These are phyloP conservation scores for Apocheima hispidaria DNA, from an alignment of 2,888 invertebrate genomes.

Conservation along the genomic window DNA sequence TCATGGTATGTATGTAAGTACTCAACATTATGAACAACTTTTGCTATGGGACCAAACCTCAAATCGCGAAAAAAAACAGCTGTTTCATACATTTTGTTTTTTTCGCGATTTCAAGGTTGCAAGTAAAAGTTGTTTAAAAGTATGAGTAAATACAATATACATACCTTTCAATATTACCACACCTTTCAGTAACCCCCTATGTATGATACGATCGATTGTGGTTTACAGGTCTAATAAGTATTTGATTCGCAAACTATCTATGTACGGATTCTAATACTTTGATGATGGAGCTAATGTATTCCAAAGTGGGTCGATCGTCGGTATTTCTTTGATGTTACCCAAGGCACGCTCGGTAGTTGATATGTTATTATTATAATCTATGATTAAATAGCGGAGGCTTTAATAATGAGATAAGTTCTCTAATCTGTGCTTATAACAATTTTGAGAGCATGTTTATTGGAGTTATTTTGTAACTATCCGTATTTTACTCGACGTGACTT, in stretches of 20 bases:
- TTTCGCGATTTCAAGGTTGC: no score
- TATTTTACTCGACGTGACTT: no score
- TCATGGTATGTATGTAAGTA: no score
- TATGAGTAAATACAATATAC: no score
- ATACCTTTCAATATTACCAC: no score
- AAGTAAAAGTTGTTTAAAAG: no score
- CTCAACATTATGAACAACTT: no score
- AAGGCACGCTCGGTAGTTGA: conserved; percentile 2
- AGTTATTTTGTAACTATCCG: background rate
- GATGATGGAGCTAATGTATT: conserved; percentile 11
- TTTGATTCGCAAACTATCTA: background rate
- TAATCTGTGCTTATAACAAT: background rate
- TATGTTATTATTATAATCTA: background rate
- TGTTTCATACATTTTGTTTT: no score
- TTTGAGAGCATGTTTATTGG: background rate
- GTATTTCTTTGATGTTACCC: conserved; percentile 9
- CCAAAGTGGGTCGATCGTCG: background rate
- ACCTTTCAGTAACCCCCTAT: no score
- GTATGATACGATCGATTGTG: background rate
- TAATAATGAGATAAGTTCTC: background rate
- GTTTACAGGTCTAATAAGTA: background rate
- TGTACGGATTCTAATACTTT: conserved; percentile 3
- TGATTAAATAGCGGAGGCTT: background rate
- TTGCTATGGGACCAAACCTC: no score
- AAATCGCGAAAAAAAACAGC: no score